Evolutionary conservation across 2,888 invertebrate species (phyloP).

Genomic region (Oscheius sp.): DNA sequence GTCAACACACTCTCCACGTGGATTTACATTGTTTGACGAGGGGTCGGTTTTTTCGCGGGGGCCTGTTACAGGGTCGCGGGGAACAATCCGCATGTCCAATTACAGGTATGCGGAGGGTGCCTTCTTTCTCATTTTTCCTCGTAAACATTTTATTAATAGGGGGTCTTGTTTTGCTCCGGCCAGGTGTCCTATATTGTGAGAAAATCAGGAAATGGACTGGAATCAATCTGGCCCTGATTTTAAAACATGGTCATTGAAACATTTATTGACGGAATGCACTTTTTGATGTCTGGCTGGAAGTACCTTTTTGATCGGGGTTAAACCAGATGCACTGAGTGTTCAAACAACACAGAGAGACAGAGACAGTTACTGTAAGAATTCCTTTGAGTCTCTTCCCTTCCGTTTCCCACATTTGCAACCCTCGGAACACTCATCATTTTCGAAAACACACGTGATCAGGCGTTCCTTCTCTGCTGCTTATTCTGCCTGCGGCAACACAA

Average conservation of each 20-base stretch:
- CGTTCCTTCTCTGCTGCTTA: conserved; percentile 10
- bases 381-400: conserved; percentile 37
- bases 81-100: conserved; percentile 23
- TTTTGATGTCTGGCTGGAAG: not conserved
- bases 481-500: conserved; percentile 25
- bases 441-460: not conserved
- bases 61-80: not conserved
- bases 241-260: too few species aligned
- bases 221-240: too few species aligned
- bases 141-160: not conserved
- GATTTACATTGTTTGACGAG: conserved; percentile 35
- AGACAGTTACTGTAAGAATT: conserved; percentile 2
- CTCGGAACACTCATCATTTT: not conserved
- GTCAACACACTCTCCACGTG: conserved; percentile 19
- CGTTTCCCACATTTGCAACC: not conserved
- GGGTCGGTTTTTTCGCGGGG: not conserved
- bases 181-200: too few species aligned
- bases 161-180: not conserved
- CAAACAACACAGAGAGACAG: too few species aligned
- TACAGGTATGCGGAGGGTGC: not conserved
- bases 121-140: not conserved
- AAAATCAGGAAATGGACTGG: too few species aligned
- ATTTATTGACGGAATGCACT: not conserved
- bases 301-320: not conserved
- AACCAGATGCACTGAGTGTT: not conserved